These are phyloP conservation scores for Selene dorsalis DNA, from an alignment of 2,797 vertebrate species.

Conservation along the genomic window DNA sequence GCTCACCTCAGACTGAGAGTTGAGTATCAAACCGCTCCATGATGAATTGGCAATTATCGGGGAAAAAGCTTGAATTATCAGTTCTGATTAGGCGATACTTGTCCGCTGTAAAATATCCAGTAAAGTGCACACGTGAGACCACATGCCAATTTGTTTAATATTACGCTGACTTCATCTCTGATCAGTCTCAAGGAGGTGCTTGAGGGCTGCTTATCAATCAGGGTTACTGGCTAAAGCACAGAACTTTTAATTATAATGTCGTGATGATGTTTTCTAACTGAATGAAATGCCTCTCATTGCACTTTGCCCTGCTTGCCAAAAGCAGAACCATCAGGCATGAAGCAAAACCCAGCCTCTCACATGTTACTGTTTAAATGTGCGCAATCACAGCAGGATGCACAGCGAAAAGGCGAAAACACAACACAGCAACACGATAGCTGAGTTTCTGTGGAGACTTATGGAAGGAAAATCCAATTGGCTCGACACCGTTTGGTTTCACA, in stretches of 20 bases:
- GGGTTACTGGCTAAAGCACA: not conserved
- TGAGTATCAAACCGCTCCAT: not conserved
- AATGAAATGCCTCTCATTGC: not conserved
- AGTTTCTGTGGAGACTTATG: not conserved
- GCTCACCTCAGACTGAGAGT: not conserved
- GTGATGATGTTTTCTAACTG: not conserved
- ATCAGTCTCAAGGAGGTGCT: not conserved
- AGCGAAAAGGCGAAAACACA: not conserved
- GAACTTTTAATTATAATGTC: not conserved
- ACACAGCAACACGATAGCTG: not conserved
- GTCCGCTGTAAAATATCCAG: not conserved
- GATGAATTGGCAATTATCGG: not conserved
- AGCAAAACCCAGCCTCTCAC: not conserved
- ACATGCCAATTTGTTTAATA: not conserved
- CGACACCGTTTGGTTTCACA: not conserved
- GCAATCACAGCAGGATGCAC: not conserved
- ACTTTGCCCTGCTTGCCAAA: not conserved
- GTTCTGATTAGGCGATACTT: slow-evolving; percentile 5
- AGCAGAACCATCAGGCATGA: not conserved
- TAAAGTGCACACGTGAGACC: slow-evolving; percentile 6
- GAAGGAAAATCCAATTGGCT: not conserved
- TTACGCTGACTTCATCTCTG: not conserved
- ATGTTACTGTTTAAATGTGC: slow-evolving; percentile 18
- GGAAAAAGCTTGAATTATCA: not conserved
- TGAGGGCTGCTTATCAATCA: not conserved